A percentile compares a stretch with the other conserved stretches of the same genome.
phyloP scores from a whole-genome alignment of 2,888 invertebrate species.

The Hololepta plana region DNA sequence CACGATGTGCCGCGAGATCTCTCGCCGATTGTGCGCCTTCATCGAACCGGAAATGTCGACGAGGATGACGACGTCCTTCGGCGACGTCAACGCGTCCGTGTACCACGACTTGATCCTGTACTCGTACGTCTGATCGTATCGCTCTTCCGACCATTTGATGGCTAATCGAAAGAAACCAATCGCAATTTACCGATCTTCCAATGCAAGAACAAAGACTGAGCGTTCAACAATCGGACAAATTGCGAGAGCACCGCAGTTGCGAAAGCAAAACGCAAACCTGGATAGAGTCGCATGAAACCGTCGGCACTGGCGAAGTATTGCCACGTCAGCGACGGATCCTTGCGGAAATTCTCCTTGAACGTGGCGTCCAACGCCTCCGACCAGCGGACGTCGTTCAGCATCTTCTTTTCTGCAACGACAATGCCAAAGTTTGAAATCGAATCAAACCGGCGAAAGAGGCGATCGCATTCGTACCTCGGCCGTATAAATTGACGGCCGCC shows the following conservation, averaged over 20 bases:
- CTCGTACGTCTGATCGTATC: slow-evolving; percentile 60
- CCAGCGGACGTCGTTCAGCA: slow-evolving; percentile 87
- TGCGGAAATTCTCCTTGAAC: slow-evolving; percentile 69
- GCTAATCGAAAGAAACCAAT: slow-evolving; percentile 26
- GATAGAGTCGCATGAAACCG: slow-evolving; percentile 93
- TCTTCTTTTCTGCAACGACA: slow-evolving; percentile 45
- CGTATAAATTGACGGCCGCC: slow-evolving; percentile 84
- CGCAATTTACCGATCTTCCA: background rate
- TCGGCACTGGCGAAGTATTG: slow-evolving; percentile 95
- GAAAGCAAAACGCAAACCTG: slow-evolving; percentile 35
- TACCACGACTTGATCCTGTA: slow-evolving; percentile 91
- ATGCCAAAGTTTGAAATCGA: slow-evolving; percentile 1
- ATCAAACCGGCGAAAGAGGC: background rate
- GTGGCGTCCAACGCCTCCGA: slow-evolving; percentile 79
- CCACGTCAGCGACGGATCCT: slow-evolving; percentile 83
- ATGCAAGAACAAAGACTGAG: background rate
- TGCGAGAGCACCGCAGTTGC: background rate
- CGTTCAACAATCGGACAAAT: background rate
- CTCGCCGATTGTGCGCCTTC: slow-evolving; percentile 45
- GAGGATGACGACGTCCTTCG: slow-evolving; percentile 73
- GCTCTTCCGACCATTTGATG: slow-evolving; percentile 43
- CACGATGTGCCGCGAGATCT: slow-evolving; percentile 73
- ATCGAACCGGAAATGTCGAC: slow-evolving; percentile 50
- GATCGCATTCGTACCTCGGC: slow-evolving; percentile 41
- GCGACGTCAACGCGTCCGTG: slow-evolving; percentile 92